phyloP scores from a whole-genome alignment of 2,113 vertebrate species.

The Clarias macrocephalus region DNA sequence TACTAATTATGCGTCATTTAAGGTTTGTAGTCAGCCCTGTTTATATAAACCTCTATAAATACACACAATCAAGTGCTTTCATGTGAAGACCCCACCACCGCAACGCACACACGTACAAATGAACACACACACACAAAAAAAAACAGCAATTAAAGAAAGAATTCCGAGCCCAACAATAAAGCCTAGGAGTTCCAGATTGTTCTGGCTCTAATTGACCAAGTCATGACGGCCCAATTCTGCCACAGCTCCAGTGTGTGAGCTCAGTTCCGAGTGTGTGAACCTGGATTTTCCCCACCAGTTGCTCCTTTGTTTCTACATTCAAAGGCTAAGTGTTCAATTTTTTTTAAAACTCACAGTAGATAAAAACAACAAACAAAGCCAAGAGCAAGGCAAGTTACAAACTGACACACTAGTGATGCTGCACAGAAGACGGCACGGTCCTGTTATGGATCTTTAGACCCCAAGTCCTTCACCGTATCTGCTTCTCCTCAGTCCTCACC shows the following conservation, averaged over 20 bases:
- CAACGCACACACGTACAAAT: neutral
- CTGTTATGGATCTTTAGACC: slow-evolving; percentile 9
- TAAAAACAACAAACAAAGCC: slow-evolving; percentile 16
- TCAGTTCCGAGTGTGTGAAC: slow-evolving; percentile 48
- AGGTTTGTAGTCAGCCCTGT: neutral
- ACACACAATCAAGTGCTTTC: neutral
- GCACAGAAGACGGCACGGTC: slow-evolving; percentile 27
- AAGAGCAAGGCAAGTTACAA: slow-evolving; percentile 12
- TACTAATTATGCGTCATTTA: neutral
- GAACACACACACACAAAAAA: slow-evolving; percentile 4
- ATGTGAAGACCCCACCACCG: neutral
- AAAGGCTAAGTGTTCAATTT: slow-evolving; percentile 33
- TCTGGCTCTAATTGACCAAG: slow-evolving; percentile 48
- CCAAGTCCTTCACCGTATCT: slow-evolving; percentile 22
- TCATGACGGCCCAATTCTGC: slow-evolving; percentile 46
- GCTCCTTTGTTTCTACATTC: slow-evolving; percentile 46
- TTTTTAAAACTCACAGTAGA: neutral
- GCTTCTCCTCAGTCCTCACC: slow-evolving; percentile 1
- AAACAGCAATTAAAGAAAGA: slow-evolving; percentile 39
- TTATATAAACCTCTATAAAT: slow-evolving; percentile 21
- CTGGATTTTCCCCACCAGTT: slow-evolving; percentile 48
- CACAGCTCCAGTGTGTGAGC: slow-evolving; percentile 39
- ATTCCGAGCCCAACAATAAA: slow-evolving; percentile 32
- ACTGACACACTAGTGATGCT: neutral
- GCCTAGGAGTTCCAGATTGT: slow-evolving; percentile 6